Percentiles rank a stretch among this genome's conserved stretches.
phyloP scores from a whole-genome alignment of 2,113 vertebrate genomes.

The Suricata suricatta region DNA sequence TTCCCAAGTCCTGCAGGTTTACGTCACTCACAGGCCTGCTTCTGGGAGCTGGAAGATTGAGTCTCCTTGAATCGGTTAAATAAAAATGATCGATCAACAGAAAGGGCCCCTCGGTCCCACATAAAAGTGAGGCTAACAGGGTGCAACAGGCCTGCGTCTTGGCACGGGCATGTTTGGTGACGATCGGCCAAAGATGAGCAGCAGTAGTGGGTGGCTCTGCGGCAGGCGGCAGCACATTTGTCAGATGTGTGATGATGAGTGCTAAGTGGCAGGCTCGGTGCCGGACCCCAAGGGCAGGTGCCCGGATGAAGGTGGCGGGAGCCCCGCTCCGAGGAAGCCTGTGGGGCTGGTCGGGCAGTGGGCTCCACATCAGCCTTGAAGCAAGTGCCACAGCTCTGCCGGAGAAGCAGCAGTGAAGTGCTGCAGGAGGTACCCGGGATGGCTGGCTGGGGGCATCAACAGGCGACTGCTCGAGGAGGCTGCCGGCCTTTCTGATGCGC shows the following conservation, averaged over 20 bases:
- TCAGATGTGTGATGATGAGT: neutral
- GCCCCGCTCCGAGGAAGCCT: neutral
- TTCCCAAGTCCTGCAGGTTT: neutral
- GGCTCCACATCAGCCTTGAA: neutral
- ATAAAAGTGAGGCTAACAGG: neutral
- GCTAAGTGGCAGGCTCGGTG: neutral
- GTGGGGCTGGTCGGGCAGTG: rapidly evolving
- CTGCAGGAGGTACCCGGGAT: rapidly evolving
- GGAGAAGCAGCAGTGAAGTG: neutral
- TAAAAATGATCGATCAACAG: neutral
- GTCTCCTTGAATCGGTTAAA: neutral
- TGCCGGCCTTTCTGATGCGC: neutral
- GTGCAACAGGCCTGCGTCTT: rapidly evolving
- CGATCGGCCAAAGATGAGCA: rapidly evolving
- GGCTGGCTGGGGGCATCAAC: neutral
- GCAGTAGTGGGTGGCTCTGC: neutral
- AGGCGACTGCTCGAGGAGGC: neutral
- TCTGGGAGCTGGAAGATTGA: neutral
- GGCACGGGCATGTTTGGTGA: neutral
- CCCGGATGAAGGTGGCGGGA: neutral
- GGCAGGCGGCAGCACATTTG: neutral
- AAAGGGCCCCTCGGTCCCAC: neutral
- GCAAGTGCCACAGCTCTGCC: neutral
- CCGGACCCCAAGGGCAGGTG: neutral
- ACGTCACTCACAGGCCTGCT: neutral